A percentile compares a stretch with the other conserved stretches of the same genome.
phyloP scores from a whole-genome alignment of 2,113 vertebrate genomes.

The Eulacestoma nigropectus region DNA sequence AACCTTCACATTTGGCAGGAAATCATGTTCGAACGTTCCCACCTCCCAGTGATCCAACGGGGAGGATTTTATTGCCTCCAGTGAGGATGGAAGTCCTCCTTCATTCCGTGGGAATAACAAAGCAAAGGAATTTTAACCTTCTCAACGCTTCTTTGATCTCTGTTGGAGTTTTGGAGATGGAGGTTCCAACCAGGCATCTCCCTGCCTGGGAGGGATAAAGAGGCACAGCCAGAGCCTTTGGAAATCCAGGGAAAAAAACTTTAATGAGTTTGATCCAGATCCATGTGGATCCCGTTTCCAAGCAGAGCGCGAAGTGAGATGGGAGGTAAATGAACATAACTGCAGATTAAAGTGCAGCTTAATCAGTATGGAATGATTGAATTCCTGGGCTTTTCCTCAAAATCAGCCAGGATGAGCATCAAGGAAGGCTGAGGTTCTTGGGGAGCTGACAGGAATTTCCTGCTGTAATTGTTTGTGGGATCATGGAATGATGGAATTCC shows the following conservation, averaged over 20 bases:
- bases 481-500: neutral
- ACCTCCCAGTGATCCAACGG: neutral
- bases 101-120: neutral
- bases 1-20: neutral
- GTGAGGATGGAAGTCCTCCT: neutral
- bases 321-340: too few relatives aligned
- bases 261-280: neutral
- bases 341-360: neutral
- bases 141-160: rapidly evolving
- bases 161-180: neutral
- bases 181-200: neutral
- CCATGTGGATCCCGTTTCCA: neutral
- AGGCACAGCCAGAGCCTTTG: neutral
- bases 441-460: neutral
- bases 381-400: neutral
- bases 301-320: rapidly evolving
- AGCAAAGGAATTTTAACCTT: neutral
- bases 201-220: neutral
- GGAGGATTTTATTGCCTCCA: neutral
- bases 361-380: neutral
- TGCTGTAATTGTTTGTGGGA: too few relatives aligned
- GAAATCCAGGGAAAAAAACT: neutral
- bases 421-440: neutral
- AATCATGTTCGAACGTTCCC: rapidly evolving
- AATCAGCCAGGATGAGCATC: neutral